These are phyloP conservation scores for Rhizomys pruinosus DNA, from an alignment of 2,113 vertebrate genomes.

Conservation along the genomic window DNA sequence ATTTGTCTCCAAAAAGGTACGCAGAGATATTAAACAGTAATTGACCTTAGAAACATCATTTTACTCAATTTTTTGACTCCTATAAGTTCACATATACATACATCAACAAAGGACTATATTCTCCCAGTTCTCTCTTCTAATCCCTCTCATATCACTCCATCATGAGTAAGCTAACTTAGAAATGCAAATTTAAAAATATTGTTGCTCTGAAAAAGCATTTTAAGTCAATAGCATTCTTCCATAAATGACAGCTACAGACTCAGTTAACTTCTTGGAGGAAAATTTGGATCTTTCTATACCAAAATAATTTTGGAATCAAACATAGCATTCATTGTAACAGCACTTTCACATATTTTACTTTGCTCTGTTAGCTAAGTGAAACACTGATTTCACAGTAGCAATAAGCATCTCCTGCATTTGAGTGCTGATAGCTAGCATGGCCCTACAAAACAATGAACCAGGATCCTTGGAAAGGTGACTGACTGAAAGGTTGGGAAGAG, in stretches of 20 bases:
- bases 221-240: neutral
- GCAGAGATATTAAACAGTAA: slow-evolving; percentile 30
- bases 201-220: slow-evolving; percentile 19
- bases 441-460: neutral
- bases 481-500: neutral
- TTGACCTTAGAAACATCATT: neutral
- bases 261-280: neutral
- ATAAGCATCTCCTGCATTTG: neutral
- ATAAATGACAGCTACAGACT: slow-evolving; percentile 21
- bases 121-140: no score
- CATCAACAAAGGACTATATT: neutral
- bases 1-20: neutral
- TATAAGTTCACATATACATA: no score
- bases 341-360: neutral
- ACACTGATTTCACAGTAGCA: neutral
- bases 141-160: neutral
- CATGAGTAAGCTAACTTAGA: neutral
- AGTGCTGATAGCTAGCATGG: neutral
- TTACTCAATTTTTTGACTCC: no score
- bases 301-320: slow-evolving; percentile 35
- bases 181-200: neutral
- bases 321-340: slow-evolving; percentile 9
- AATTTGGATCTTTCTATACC: neutral
- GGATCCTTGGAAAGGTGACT: neutral
- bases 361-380: neutral